Evolutionary conservation across 92 coral and sea anemone genomes (phyloP), one percentile per base, ranked within the genome.

Genomic region (Porites rus): DNA sequence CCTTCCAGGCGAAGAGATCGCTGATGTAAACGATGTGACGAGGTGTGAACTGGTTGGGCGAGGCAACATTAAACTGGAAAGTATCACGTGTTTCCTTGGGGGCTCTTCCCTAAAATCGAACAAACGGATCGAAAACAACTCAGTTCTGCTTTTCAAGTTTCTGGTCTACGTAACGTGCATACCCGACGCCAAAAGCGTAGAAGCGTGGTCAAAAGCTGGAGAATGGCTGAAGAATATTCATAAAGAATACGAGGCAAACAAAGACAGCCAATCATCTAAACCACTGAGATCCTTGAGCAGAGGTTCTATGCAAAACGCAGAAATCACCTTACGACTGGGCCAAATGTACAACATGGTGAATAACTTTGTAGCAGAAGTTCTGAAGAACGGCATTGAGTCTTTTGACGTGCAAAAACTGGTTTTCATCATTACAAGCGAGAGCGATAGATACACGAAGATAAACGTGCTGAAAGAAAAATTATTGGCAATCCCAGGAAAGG

Each of bases 51-150:
- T 90, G 75, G 88, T 90, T 90, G 93, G 93, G 43, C 75, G 83
- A 67, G 80, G 81, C 43, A 74, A 31, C 51, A 82, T 90, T 28
- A 76, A 31, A 64, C 67, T 90, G 58, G 93, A 90, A 86, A 90
- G 93, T 65, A 90, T 90, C 79, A 82, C 93, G 52, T 90, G 93
- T 63, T 90, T 90, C 81, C 91, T 90, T 72, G 93, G 93, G 14
- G 93, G 93, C 54, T 90, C 93, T 43, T n/a, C 91, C 18, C 80
- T 90, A 64, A 63, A 66, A 63, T 90, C 93, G 66, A 74, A 82
- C 82, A 90, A 80, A 61, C 87, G 50, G 52, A 62, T 86, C 79
- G 88, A 86, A 68, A 90, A 90, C 66, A 69, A 80, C 11, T 62
- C 91, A 38, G 91, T 90, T 50, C 86, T 90, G 56, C 84, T 90